Evolutionary conservation across 2,888 invertebrate genomes (phyloP), one percentile per base, ranked within the genome.

Genomic region (Trypoxylon attenuatum): DNA sequence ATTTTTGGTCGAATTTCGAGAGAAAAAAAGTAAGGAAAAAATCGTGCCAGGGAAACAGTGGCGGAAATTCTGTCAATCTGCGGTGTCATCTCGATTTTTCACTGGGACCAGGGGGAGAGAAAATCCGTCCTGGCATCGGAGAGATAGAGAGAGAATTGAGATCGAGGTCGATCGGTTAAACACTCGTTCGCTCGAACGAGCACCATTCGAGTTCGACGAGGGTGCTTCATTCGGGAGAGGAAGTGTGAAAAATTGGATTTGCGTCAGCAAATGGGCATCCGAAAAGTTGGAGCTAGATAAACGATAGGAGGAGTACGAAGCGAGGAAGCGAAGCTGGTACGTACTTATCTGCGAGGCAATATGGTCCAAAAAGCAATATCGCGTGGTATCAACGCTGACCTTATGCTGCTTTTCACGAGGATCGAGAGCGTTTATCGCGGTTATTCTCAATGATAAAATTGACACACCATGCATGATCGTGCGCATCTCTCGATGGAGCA

Each of bases 341-440:
- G 45, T 38, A 65, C 49, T 70, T 65, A 65, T 65, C 57, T 60
- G 41, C 56, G 39, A 43, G 56, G 63, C 74, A 69, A 74, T 74
- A 74, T 74, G 74, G 61, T 60, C 33, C 65, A 43, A 53, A 59
- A 49, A 55, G 46, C 43, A 47, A 60, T 66, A 73, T 69, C 60
- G 46, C 13, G 59, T 43, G 74, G 61, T 74, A 63, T 49, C 66
- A 46, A 41, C 16, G 61, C 23, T 52, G 69, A 61, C 74, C 74
- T 71, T 74, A 74, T 74, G 71, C 62, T 62, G 66, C 64, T 60
- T 66, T 63, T 63, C 53, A 41, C 22, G 47, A 55, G 49, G 42
- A 62, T 56, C 60, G 39, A 47, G 13, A 18, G n/a, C 6, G 43
- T 23, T 43, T 47, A 55, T 58, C 50, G 21, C 6, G 4, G 5